A percentile compares a stretch with the other conserved stretches of the same genome.
Conservation (phyloP, 2,888 invertebrate species). For the Amiota communis region DNA sequence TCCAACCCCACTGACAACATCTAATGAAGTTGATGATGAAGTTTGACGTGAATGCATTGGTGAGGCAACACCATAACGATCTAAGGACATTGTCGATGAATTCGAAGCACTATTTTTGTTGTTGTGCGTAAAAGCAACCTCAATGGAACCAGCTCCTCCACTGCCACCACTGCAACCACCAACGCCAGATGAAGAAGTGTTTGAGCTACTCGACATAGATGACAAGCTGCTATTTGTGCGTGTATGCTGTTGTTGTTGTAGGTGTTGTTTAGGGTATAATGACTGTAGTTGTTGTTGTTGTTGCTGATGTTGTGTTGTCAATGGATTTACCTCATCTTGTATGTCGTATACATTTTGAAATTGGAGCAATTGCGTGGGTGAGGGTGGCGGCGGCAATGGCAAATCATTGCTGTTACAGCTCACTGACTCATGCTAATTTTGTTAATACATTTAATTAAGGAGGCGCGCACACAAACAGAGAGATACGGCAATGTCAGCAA, state of each 20-base stretch:
- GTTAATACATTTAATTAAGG: constrained; percentile 26
- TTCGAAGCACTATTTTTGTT: constrained; percentile 50
- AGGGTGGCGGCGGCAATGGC: constrained; percentile 70
- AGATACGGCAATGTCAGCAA: constrained; percentile 32
- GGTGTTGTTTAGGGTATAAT: constrained; percentile 39
- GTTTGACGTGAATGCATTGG: constrained; percentile 68
- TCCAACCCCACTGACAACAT: constrained; percentile 40
- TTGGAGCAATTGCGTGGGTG: constrained; percentile 71
- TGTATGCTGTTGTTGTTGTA: constrained; percentile 58
- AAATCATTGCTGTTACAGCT: constrained; percentile 54
- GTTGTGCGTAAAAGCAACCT: constrained; percentile 44
- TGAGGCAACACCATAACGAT: constrained; percentile 58
- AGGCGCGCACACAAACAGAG: constrained; percentile 41
- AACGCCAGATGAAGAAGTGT: constrained; percentile 63
- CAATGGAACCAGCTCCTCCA: constrained; percentile 37
- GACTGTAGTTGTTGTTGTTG: constrained; percentile 45
- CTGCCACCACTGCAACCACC: constrained; percentile 49
- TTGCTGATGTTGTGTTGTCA: constrained; percentile 27
- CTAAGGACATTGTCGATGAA: constrained; percentile 61
- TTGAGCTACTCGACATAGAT: constrained; percentile 66
- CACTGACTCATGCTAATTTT: constrained; percentile 52
- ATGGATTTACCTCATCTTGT: constrained; percentile 20
- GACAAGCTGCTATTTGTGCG: constrained; percentile 71
- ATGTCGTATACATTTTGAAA: constrained; percentile 55
- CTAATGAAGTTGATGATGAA: constrained; percentile 63